Evolutionary conservation across 1,140 invertebrate genomes (phyloP), one percentile per base, ranked within the genome.

Genomic region (Drosophila serrata): DNA sequence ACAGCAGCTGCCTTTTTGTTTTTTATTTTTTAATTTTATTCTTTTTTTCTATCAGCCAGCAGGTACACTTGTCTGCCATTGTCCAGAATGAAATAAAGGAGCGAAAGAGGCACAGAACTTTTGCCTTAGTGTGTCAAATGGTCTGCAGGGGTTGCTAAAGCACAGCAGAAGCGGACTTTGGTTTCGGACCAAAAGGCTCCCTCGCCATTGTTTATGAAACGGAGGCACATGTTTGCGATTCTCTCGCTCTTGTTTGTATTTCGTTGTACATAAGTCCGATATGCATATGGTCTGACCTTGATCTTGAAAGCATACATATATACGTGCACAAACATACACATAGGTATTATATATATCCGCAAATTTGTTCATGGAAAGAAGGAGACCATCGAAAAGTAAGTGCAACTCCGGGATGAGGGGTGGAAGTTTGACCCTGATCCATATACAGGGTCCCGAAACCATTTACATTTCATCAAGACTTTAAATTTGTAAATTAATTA

Each of bases 51-150:
- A 33, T n/a, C 49, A 46, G 43, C 33, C 75, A 73, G 82, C 84
- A 88, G 84, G 77, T 88, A 88, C 84, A 87, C 85, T 88, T 88
- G 84, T 88, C 77, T 82, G 82, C 72, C 77, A 68, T 81, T 86
- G 77, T 86, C 72, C 62, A 59, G 22, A 74, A 6, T 55, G 3
- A 40, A 22, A n/a, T 17, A 39, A 46, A 64, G 37, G 29, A 31
- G 35, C 42, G 35, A 29, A 17, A 19, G 37, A 39, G n/a, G 24
- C 33, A 35, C 58, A 46, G 13, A 59, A 67, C 45, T 68, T 59
- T 42, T 48, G 61, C 61, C 49, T 87, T 84, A 88, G 84, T 88
- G 84, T 88, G 84, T 88, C 84, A 88, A 88, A 88, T 81, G 67
- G 80, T 90, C 85, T 78, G 75, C 82, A 88, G 63, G 80, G 81